A percentile compares a stretch with the other conserved stretches of the same genome.
Conservation (phyloP, 1,140 invertebrate species). For the Heliothis subflexa region DNA sequence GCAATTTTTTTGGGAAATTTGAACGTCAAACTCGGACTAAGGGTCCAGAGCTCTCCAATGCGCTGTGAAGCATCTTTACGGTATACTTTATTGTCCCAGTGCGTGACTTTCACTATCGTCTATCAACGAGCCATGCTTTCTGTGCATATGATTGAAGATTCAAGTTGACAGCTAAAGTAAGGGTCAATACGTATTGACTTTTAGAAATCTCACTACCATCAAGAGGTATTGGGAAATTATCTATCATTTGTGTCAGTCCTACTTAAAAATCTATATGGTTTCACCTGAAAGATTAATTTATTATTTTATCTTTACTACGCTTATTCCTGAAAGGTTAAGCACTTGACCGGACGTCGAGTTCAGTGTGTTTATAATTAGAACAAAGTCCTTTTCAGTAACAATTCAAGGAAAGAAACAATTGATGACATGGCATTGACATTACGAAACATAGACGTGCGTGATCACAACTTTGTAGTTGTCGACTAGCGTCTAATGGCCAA, state of each 20-base stretch:
- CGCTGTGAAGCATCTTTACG: not conserved
- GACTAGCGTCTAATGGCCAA: conserved; percentile 1
- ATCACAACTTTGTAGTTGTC: conserved; percentile 15
- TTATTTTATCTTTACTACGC: not conserved
- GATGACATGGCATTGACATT: conserved; percentile 40
- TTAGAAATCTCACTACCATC: conserved; percentile 23
- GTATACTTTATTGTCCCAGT: not conserved
- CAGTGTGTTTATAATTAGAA: conserved; percentile 3
- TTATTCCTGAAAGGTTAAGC: conserved; percentile 11
- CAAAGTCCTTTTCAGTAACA: conserved; percentile 33
- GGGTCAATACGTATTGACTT: not conserved
- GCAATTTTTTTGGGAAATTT: too few species aligned
- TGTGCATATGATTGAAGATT: conserved; percentile 1
- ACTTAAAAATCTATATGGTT: not conserved
- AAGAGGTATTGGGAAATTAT: not conserved
- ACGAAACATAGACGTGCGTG: conserved; percentile 24
- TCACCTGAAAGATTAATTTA: not conserved
- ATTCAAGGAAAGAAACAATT: conserved; percentile 39
- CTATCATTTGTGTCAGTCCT: not conserved
- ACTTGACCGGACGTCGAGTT: conserved; percentile 27
- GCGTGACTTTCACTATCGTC: conserved; percentile 28
- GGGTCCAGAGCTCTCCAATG: too few species aligned
- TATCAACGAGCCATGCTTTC: not conserved
- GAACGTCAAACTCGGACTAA: too few species aligned
- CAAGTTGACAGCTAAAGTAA: not conserved